These are phyloP conservation scores for Coelopa pilipes DNA, from an alignment of 2,888 invertebrate genomes.

Conservation along the genomic window DNA sequence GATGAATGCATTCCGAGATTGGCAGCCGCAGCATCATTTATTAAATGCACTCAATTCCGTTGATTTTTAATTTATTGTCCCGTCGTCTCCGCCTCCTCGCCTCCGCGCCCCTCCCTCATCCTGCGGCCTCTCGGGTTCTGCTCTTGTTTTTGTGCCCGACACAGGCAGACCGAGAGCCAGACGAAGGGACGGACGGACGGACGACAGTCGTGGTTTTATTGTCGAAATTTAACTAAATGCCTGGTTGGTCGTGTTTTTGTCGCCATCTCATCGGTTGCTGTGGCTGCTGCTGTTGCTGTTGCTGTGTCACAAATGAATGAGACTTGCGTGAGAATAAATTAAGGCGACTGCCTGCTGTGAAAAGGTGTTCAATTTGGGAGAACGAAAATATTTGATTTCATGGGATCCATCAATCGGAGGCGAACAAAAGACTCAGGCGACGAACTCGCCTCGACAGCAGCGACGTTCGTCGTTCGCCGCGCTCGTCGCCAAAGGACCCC, in stretches of 20 bases:
- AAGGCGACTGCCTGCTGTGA: conserved; percentile 7
- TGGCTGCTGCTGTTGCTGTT: too few relatives aligned
- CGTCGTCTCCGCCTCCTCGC: background rate
- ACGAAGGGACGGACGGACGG: background rate
- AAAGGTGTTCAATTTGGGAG: background rate
- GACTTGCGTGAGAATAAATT: too few relatives aligned
- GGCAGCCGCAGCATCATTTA: conserved; percentile 5
- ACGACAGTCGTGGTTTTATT: background rate
- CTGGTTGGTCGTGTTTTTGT: too few relatives aligned
- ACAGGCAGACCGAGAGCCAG: background rate
- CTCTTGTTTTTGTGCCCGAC: background rate
- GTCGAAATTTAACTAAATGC: too few relatives aligned
- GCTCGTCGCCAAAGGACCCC: too few relatives aligned
- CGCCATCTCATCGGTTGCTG: too few relatives aligned
- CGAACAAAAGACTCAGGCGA: too few relatives aligned
- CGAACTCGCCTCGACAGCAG: too few relatives aligned
- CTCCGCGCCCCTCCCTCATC: background rate
- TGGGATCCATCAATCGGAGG: background rate
- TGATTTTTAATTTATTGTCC: conserved; percentile 21
- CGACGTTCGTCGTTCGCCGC: too few relatives aligned
- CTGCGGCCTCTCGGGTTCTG: too few relatives aligned
- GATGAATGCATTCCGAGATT: background rate
- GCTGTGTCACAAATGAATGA: too few relatives aligned
- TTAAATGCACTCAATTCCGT: conserved; percentile 3
- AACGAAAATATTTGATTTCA: background rate